Base-by-base conservation (phyloP, 2,797 vertebrate species). In the Gephyroberyx darwinii region DNA sequence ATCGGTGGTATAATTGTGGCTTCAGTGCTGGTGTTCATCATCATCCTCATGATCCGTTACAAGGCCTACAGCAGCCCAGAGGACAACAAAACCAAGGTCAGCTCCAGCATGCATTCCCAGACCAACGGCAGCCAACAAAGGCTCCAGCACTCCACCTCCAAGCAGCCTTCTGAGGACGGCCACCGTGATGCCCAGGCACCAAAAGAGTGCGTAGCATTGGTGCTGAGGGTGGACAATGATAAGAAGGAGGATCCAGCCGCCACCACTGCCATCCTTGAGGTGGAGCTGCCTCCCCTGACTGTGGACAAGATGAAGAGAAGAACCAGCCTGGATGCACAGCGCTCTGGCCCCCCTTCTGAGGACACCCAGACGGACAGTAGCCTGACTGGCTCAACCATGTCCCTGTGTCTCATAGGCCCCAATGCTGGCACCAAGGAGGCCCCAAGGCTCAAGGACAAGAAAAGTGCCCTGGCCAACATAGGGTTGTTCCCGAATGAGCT, bases 1-100 rank as follows among this genome's bases (percentile, higher is more conserved):
- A 95, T 95, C 14, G 95, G 95, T 0, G 95, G 95, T 17, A 94
- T 96, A 83, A 96, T 96, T 33, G 95, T 96, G 54, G 95, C 94
- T 1, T 96, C 95, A 0, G 95, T 96, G 79, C 93, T 98, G 20
- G 96, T 98, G 76, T 98, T 98, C 92, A 98, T 98, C 85, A 94
- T 98, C 86, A 96, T 98, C 90, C 94, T 98, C 77, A 97, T 97
- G 95, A 98, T 98, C 76, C 95, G 96, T 41, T 98, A 98, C 92
- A 98, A 98, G 80, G 94, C 96, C 60, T 96, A 97, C 51, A 92
- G 94, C 30, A 90, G 93, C 33, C 92, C 93, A 0, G 94, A 96
- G 2, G 91, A 93, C 3, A 56, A 75, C 4, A 95, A 96, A 69
- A 75, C 90, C 56, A 94, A 94, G 77, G 91, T 93, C 82, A 93